phyloP scores from a whole-genome alignment of 2,113 vertebrate genomes.

The Rhinoderma darwinii region DNA sequence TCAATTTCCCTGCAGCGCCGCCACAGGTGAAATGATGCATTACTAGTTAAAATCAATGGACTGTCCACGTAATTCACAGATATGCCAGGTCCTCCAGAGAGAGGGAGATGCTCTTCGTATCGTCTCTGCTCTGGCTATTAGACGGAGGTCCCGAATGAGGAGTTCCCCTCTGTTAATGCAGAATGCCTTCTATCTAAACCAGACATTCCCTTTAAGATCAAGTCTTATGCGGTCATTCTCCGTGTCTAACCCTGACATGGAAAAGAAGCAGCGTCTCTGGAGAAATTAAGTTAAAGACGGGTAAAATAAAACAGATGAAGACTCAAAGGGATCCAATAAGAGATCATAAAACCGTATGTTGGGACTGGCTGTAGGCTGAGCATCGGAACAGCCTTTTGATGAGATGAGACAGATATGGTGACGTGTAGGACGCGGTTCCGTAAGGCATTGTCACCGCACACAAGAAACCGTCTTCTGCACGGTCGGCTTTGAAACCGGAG shows the following conservation, averaged over 20 bases:
- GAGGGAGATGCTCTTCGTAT: too few relatives aligned
- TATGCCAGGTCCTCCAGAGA: not conserved
- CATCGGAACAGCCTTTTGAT: not conserved
- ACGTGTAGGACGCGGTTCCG: not conserved
- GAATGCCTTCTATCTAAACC: not conserved
- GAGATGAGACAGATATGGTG: not conserved
- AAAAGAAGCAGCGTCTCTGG: not conserved
- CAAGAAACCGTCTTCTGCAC: not conserved
- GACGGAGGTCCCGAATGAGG: not conserved
- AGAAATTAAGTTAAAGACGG: not conserved
- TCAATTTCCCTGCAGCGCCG: not conserved
- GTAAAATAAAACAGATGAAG: conserved; percentile 10
- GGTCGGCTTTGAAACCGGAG: not conserved
- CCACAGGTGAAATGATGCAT: not conserved
- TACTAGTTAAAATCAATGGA: not conserved
- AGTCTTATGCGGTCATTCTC: not conserved
- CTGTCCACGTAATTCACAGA: not conserved
- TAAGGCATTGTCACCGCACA: conserved; percentile 15
- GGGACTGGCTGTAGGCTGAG: conserved; percentile 6
- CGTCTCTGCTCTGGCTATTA: not conserved
- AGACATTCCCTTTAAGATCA: not conserved
- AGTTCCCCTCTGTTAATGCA: too few relatives aligned
- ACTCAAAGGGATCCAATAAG: not conserved
- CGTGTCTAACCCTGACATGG: not conserved
- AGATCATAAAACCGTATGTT: not conserved